Evolutionary conservation across 1,140 invertebrate genomes (phyloP), one percentile per base, ranked within the genome.

Genomic region (Sycophila sp.): DNA sequence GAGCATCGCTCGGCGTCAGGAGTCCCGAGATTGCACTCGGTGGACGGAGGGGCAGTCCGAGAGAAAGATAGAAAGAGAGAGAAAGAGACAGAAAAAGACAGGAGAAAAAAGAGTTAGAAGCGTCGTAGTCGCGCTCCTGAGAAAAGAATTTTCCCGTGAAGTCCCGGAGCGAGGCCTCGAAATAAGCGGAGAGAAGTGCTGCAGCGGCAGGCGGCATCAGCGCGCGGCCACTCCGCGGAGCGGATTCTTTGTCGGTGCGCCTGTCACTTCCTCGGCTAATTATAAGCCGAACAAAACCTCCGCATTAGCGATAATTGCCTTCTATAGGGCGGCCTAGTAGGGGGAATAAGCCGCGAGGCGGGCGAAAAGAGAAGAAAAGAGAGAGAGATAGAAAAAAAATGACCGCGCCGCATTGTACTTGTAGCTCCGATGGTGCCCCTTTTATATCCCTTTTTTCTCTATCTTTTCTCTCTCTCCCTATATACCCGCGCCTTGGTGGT

Each of bases 301-400:
- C 66, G 73, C 75, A 78, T 80, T 78, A 80, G 77, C 76, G 74
- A 74, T 76, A 77, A 81, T 77, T 81, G 78, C 76, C 74, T 73
- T 38, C 66, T 73, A 69, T 49, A n/a, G n/a, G n/a, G n/a, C n/a
- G n/a, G n/a, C n/a, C n/a, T n/a, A n/a, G n/a, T n/a, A n/a, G n/a
- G n/a, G n/a, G n/a, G n/a, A n/a, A n/a, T n/a, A n/a, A n/a, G n/a
- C n/a, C n/a, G n/a, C n/a, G n/a, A n/a, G n/a, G n/a, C n/a, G n/a
- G n/a, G n/a, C n/a, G n/a, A n/a, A n/a, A n/a, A n/a, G n/a, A n/a
- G n/a, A n/a, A n/a, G n/a, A n/a, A n/a, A n/a, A n/a, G n/a, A n/a
- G n/a, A n/a, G n/a, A n/a, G n/a, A n/a, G n/a, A n/a, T n/a, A n/a
- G n/a, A n/a, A n/a, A n/a, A n/a, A n/a, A n/a, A n/a, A n/a, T n/a